Conservation (phyloP, 2,888 invertebrate genomes). For the Amphiduros pacificus region DNA sequence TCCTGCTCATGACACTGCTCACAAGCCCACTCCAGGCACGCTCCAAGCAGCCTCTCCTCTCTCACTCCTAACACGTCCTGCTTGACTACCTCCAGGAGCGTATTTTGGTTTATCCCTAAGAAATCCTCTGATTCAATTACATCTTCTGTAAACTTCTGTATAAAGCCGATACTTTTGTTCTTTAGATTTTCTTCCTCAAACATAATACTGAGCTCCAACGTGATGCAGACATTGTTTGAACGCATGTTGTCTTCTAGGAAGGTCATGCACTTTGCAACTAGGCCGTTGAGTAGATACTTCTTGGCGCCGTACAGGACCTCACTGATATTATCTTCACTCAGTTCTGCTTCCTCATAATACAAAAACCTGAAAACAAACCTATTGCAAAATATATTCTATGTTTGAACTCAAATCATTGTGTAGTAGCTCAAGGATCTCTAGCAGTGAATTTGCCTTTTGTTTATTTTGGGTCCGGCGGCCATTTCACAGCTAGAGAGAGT, state of each 20-base stretch:
- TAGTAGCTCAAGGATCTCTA: too few species aligned
- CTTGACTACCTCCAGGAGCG: conserved; percentile 69
- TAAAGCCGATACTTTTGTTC: conserved; percentile 69
- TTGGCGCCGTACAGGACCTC: conserved; percentile 75
- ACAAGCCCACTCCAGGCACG: conserved; percentile 38
- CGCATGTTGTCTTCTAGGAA: conserved; percentile 70
- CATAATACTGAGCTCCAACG: conserved; percentile 37
- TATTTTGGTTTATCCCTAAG: conserved; percentile 69
- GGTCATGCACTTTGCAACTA: conserved; percentile 71
- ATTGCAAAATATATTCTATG: too few species aligned
- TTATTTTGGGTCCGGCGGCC: too few species aligned
- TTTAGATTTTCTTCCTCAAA: conserved; percentile 63
- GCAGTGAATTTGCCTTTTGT: too few species aligned
- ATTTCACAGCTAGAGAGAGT: too few species aligned
- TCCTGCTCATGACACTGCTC: too few species aligned
- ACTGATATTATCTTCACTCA: conserved; percentile 67
- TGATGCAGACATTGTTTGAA: conserved; percentile 65
- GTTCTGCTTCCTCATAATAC: conserved; percentile 68
- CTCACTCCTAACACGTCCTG: conserved; percentile 72
- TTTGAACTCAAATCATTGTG: too few species aligned
- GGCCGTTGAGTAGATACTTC: conserved; percentile 72
- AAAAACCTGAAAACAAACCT: conserved; percentile 67
- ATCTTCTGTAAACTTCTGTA: conserved; percentile 66
- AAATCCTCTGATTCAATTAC: conserved; percentile 65
- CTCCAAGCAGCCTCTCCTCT: conserved; percentile 38